phyloP scores from a whole-genome alignment of 2,113 vertebrate species.

The Bufo bufo region DNA sequence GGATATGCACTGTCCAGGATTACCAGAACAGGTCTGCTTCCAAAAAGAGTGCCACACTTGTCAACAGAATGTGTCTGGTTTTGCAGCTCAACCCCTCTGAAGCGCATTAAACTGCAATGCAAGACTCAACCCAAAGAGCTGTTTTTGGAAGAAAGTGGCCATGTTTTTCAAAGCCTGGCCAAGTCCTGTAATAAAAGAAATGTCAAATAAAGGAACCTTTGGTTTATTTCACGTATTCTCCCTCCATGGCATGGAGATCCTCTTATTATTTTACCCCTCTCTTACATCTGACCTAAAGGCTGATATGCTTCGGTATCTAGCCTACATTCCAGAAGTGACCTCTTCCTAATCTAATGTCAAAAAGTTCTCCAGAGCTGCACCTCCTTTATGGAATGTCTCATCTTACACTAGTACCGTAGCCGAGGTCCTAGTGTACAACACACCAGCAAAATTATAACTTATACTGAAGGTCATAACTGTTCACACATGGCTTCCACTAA shows the following conservation, averaged over 20 bases:
- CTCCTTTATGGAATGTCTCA: not conserved
- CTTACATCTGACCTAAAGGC: not conserved
- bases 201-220: too few species aligned
- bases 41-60: too few species aligned
- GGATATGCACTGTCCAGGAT: too few species aligned
- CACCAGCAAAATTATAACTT: not conserved
- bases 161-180: too few species aligned
- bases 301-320: not conserved
- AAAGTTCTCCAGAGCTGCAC: slow-evolving; percentile 12
- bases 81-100: too few species aligned
- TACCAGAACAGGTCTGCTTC: too few species aligned
- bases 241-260: not conserved
- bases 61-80: too few species aligned
- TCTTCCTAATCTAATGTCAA: not conserved
- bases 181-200: too few species aligned
- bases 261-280: not conserved
- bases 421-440: not conserved
- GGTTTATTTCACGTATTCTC: not conserved
- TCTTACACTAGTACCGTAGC: not conserved
- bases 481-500: too few species aligned
- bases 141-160: too few species aligned
- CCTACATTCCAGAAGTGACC: slow-evolving; percentile 6
- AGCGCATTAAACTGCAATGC: too few species aligned
- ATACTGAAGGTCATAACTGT: not conserved
- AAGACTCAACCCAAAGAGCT: too few species aligned